These are phyloP conservation scores for Psephotus haematonotus DNA, from an alignment of 2,113 vertebrate genomes.

Conservation along the genomic window DNA sequence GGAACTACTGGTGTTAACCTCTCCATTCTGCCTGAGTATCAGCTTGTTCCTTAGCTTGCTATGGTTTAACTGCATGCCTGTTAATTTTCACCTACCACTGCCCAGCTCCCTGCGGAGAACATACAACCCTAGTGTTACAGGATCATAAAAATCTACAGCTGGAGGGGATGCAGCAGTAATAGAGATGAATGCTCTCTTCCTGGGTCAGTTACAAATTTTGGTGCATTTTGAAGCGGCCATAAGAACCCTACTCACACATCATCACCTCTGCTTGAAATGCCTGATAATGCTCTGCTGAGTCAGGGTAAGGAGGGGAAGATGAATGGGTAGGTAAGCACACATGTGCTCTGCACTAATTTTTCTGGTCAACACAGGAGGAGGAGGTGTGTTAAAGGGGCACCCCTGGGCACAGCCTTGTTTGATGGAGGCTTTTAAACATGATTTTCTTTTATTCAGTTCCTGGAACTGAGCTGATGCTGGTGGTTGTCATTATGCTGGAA, in stretches of 20 bases:
- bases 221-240: not conserved
- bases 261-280: not conserved
- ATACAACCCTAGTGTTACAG: not conserved
- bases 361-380: not conserved
- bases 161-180: not conserved
- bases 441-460: not conserved
- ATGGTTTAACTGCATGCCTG: not conserved
- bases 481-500: not conserved
- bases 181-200: not conserved
- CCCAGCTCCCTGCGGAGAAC: not conserved
- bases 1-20: not conserved
- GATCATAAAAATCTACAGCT: not conserved
- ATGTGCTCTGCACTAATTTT: not conserved
- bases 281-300: not conserved
- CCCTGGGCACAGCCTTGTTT: not conserved
- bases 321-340: not conserved
- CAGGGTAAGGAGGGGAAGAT: not conserved
- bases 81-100: not conserved
- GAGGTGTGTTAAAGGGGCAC: not conserved
- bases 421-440: not conserved
- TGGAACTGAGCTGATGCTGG: not conserved
- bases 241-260: not conserved
- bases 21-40: not conserved
- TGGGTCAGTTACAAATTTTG: not conserved
- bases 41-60: not conserved